These are phyloP conservation scores for Octopus bimaculoides DNA, from an alignment of 1,140 invertebrate species.

Conservation along the genomic window DNA sequence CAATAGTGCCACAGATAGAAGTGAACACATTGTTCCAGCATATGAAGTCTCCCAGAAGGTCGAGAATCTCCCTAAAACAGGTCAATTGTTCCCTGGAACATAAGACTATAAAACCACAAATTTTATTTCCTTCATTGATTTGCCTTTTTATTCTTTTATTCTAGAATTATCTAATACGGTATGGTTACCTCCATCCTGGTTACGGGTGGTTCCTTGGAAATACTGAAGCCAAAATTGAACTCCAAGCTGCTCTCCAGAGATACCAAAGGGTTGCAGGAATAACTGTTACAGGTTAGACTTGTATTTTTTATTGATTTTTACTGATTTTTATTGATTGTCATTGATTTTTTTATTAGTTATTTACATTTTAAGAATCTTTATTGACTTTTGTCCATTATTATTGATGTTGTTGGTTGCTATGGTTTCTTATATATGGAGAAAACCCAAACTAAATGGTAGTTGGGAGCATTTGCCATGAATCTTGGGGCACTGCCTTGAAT, in stretches of 20 bases:
- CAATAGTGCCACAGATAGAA: too few species aligned
- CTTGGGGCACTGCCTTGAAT: too few species aligned
- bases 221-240: neutral
- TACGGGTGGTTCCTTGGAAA: neutral
- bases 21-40: too few species aligned
- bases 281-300: neutral
- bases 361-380: neutral
- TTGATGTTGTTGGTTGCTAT: neutral
- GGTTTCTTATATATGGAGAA: neutral
- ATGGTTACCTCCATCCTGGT: neutral
- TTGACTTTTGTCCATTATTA: neutral
- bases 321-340: neutral
- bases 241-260: neutral
- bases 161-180: constrained; percentile 14
- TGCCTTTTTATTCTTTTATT: constrained; percentile 16
- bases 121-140: constrained; percentile 13
- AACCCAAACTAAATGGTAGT: neutral
- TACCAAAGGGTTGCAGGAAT: neutral
- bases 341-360: neutral
- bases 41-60: too few species aligned
- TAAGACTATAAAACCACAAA: too few species aligned
- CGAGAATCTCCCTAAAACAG: too few species aligned
- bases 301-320: neutral
- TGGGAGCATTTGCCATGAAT: neutral
- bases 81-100: too few species aligned